A percentile compares a stretch with the other conserved stretches of the same genome.
phyloP scores from a whole-genome alignment of 2,797 vertebrate genomes.

The Propithecus deckenii region DNA sequence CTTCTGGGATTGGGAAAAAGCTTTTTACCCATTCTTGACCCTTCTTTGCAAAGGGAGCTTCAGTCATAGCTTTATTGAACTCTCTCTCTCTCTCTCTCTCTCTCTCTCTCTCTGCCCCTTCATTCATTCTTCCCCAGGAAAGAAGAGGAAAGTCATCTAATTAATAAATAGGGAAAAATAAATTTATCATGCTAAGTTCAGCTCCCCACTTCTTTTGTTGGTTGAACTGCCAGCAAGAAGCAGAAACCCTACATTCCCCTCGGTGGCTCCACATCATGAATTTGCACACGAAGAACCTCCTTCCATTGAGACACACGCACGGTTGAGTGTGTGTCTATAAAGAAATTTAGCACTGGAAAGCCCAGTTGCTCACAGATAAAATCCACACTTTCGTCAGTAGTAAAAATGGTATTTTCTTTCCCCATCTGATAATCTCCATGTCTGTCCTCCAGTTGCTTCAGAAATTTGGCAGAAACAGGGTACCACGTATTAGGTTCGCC shows the following conservation, averaged over 20 bases:
- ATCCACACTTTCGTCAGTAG: not conserved
- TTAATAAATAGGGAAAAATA: not conserved
- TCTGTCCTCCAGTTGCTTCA: not conserved
- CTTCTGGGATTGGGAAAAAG: not conserved
- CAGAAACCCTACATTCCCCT: not conserved
- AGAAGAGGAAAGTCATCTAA: not conserved
- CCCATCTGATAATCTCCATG: no score
- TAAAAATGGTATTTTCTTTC: not conserved
- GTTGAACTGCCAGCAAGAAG: not conserved
- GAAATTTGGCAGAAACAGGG: not conserved
- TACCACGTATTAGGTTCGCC: accelerated
- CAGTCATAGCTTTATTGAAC: not conserved
- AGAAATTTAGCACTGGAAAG: not conserved
- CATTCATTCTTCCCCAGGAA: not conserved
- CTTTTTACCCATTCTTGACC: not conserved
- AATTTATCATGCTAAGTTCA: not conserved
- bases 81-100: no score
- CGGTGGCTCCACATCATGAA: not conserved
- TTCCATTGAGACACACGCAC: not conserved
- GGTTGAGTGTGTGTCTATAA: not conserved
- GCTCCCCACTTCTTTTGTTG: not conserved
- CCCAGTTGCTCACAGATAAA: no score
- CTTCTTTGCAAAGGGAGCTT: not conserved
- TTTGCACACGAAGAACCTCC: no score
- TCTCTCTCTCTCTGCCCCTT: no score